Evolutionary conservation across 2,113 vertebrate genomes (phyloP).

Genomic region (Hypocryptadius cinnamomeus): DNA sequence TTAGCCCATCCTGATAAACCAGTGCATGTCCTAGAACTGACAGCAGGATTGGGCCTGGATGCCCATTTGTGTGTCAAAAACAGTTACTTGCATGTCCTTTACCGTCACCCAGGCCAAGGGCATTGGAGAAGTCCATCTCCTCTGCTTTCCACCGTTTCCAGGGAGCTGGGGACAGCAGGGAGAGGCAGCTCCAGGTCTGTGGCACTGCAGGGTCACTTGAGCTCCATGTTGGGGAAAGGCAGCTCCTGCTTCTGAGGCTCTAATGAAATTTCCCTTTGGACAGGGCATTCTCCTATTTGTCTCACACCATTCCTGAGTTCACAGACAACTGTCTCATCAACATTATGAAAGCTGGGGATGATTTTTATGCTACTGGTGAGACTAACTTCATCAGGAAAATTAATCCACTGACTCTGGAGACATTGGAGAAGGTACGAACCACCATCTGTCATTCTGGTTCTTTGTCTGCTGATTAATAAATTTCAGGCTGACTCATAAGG

Average conservation of each 20-base stretch:
- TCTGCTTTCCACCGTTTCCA: neutral
- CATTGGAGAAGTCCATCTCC: neutral
- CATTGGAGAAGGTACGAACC: constrained; percentile 77
- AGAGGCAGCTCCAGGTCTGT: neutral
- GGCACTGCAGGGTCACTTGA: neutral
- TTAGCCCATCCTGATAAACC: neutral
- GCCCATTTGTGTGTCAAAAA: neutral
- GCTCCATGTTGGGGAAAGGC: neutral
- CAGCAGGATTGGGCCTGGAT: neutral
- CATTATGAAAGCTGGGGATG: constrained; percentile 84
- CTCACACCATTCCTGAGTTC: constrained; percentile 86
- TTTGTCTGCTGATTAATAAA: neutral
- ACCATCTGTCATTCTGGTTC: neutral
- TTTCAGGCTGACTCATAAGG: neutral
- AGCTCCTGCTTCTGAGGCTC: accelerated
- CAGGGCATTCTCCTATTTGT: constrained; percentile 85
- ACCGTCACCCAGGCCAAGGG: neutral
- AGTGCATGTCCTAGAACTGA: neutral
- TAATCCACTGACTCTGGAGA: constrained; percentile 81
- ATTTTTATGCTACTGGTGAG: constrained; percentile 88
- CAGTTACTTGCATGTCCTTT: neutral
- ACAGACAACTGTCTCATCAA: constrained; percentile 96
- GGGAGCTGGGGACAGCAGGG: neutral
- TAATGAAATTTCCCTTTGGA: neutral
- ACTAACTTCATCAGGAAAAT: constrained; percentile 91